Base-by-base conservation (phyloP, 2,888 invertebrate genomes). In the Dysmachus trigonus region DNA sequence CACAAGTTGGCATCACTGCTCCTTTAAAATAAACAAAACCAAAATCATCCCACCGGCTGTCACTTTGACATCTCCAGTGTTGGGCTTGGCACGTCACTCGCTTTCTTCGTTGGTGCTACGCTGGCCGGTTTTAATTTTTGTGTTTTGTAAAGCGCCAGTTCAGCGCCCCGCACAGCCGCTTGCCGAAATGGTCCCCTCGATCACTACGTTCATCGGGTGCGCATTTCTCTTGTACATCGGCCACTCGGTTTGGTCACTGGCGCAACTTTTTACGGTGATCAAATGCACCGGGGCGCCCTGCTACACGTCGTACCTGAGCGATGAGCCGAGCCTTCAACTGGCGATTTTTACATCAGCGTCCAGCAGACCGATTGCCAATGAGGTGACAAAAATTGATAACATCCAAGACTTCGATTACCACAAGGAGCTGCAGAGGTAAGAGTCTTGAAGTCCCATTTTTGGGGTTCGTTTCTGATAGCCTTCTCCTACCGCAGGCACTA, bases 181-280 rank as follows among this genome's bases (percentile, higher is more conserved):
- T 62, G 3, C 7, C 8, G 27, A 18, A 62, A 90, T 89, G 53
- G 88, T 91, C 90, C 91, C 94, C 89, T 95, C 95, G 51, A 91
- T 95, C 89, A 94, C 94, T 88, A 93, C 94, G 81, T 92, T 96
- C 88, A 89, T 95, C 88, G 93, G 94, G 86, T 92, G 94, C 89
- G 91, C 95, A 88, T 96, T 96, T 92, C 91, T 95, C 73, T 93
- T 93, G 15, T 96, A 96, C 91, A 94, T 96, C 87, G 91, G 93
- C 51, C 94, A 96, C 91, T 95, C 96, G 85, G 95, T 97, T 91
- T 96, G 96, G 93, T 95, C 95, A 89, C 93, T 97, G 91, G 94
- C 95, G 85, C 94, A 94, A 90, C 93, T 97, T 88, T 97, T 96
- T 90, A 94, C 95, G 86, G 94, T 95, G 51, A 95, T 96, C 31